Conservation (phyloP, 2,113 vertebrate species). For the Crotalus tigris region DNA sequence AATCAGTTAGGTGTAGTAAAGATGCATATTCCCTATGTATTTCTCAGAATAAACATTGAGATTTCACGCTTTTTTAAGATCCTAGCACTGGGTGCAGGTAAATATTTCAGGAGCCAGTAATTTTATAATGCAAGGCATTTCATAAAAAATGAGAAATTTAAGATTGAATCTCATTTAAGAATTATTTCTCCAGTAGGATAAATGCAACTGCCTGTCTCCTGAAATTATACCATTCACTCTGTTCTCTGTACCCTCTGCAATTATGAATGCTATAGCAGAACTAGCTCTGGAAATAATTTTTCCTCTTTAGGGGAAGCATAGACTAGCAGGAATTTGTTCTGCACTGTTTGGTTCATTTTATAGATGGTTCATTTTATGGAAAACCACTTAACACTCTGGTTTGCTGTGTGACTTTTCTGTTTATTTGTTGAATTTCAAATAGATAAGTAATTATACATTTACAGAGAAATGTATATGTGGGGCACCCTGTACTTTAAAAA, state of each 20-base stretch:
- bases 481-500: not conserved
- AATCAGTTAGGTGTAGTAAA: not conserved
- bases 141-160: conserved; percentile 18
- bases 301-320: not conserved
- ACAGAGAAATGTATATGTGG: not conserved
- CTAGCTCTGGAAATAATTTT: conserved; percentile 4
- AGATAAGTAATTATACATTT: not conserved
- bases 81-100: not conserved
- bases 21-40: not conserved
- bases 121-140: not conserved
- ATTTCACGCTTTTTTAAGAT: conserved; percentile 1
- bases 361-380: not conserved
- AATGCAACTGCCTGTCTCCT: not conserved
- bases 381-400: not conserved
- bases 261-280: conserved; percentile 8
- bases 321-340: not conserved
- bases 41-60: not conserved
- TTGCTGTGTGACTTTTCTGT: not conserved
- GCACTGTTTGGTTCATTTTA: not conserved
- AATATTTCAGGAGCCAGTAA: not conserved
- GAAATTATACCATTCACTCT: conserved; percentile 6
- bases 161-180: conserved; percentile 7
- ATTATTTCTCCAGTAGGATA: conserved; percentile 39
- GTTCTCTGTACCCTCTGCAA: conserved; percentile 37
- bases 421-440: not conserved